These are phyloP conservation scores for Morus bassanus DNA, from an alignment of 2,797 vertebrate genomes.

Conservation along the genomic window DNA sequence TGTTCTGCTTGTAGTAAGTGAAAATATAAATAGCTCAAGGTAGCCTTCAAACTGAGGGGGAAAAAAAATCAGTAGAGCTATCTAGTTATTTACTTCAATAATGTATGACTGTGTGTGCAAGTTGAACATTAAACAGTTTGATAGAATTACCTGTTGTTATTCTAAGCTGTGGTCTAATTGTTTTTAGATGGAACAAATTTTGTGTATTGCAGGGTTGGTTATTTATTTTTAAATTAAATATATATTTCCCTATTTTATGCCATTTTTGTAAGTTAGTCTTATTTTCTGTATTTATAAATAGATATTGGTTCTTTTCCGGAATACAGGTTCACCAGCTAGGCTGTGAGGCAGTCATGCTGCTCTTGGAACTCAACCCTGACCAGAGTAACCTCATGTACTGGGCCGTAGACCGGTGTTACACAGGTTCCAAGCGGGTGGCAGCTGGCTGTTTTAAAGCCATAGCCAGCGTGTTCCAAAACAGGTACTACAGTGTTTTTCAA, in stretches of 20 bases:
- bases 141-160: background rate
- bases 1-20: background rate
- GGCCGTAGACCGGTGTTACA: constrained; percentile 98
- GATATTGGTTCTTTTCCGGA: background rate
- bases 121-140: background rate
- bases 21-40: background rate
- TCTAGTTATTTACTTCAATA: background rate
- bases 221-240: background rate
- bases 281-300: background rate
- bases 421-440: constrained; percentile 91
- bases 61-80: background rate
- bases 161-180: constrained; percentile 22
- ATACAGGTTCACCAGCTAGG: constrained; percentile 94
- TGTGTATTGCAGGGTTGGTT: background rate
- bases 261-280: background rate
- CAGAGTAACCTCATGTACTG: constrained; percentile 99
- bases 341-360: constrained; percentile 94
- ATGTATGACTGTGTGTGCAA: background rate
- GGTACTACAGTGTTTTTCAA: constrained; percentile 71
- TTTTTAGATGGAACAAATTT: background rate
- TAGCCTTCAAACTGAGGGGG: background rate
- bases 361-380: constrained; percentile 97
- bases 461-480: constrained; percentile 97
- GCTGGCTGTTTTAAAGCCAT: constrained; percentile 97
- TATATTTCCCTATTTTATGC: background rate